Conservation (phyloP, 2,797 vertebrate genomes). For the Betta splendens region DNA sequence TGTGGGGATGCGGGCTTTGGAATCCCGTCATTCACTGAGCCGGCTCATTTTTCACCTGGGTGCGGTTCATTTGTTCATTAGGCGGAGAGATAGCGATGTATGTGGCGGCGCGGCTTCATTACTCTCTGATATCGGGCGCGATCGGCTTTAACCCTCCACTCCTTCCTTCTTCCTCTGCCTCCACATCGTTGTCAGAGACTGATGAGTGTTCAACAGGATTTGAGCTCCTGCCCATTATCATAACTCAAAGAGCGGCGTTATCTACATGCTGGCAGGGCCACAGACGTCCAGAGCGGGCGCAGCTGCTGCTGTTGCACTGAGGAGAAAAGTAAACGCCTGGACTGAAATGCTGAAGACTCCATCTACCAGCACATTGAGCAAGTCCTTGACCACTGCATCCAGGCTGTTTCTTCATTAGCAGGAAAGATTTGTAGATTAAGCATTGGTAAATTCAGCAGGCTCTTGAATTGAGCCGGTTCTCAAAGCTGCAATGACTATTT, state of each 20-base stretch:
- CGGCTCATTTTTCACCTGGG: conserved; percentile 68
- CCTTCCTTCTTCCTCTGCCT: background rate
- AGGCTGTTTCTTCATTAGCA: conserved; percentile 50
- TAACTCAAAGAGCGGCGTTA: conserved; percentile 44
- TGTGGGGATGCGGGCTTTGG: conserved; percentile 17
- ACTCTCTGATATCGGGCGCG: conserved; percentile 50
- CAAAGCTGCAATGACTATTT: too few species aligned
- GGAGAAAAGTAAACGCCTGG: conserved; percentile 30
- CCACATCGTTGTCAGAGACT: conserved; percentile 4
- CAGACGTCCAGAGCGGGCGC: conserved; percentile 29
- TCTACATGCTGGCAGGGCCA: conserved; percentile 34
- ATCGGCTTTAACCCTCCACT: conserved; percentile 40
- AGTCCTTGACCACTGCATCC: too few species aligned
- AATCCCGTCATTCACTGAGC: conserved; percentile 39
- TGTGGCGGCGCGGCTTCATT: conserved; percentile 62
- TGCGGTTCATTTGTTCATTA: conserved; percentile 66
- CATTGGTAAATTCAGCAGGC: too few species aligned
- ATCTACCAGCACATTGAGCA: background rate
- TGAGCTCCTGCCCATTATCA: conserved; percentile 60
- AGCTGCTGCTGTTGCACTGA: conserved; percentile 16
- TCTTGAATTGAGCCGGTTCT: too few species aligned
- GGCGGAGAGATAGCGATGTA: conserved; percentile 48
- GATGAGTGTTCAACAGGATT: conserved; percentile 51
- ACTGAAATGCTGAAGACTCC: conserved; percentile 30
- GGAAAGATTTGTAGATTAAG: conserved; percentile 47